Base-by-base conservation (phyloP, 1,140 invertebrate genomes). In the Drosophila orena region DNA sequence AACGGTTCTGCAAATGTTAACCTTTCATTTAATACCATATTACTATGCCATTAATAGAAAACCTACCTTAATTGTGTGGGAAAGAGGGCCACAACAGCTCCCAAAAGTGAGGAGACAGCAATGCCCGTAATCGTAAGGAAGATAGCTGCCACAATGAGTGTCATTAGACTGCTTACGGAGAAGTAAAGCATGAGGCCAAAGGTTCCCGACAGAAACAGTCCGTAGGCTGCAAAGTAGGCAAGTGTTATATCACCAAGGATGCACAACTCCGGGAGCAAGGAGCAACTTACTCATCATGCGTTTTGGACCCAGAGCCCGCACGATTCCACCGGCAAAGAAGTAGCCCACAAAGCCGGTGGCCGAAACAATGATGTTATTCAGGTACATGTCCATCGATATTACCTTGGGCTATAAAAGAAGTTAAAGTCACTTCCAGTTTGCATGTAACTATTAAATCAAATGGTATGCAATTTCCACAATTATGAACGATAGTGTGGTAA, bases 361-460 rank as follows among this genome's bases (percentile, higher is more conserved):
- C 0, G 93, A 93, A 0, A 94, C 93, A 4, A 94, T 92, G 0
- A 93, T 93, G 44, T 93, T 94, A 80, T 94, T 94, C 1, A 93
- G 81, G 62, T 94, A 94, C 34, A 93, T 94, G 22, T 93, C 84
- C 90, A 93, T 92, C 40, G 93, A 93, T n/a, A 91, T 75, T 6
- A 49, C 47, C 38, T 72, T 73, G 17, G 72, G 65, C 90, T 91
- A 38, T 10, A 74, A 70, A 10, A 37, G 27, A 17, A 40, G 42
- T 5, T 30, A 30, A 30, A 8, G 30, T 30, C 30, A 30, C 30
- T 30, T 30, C 30, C 8, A 30, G 30, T 30, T 30, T 30, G 30
- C 30, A 30, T 30, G 30, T 30, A 30, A 30, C 90, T 91, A 38
- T 12, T 69, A 70, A 10, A 44, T 14, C 6, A 17, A 40, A 42